Conservation (phyloP, 2,888 invertebrate species). For the Schrankia costaestrigalis region DNA sequence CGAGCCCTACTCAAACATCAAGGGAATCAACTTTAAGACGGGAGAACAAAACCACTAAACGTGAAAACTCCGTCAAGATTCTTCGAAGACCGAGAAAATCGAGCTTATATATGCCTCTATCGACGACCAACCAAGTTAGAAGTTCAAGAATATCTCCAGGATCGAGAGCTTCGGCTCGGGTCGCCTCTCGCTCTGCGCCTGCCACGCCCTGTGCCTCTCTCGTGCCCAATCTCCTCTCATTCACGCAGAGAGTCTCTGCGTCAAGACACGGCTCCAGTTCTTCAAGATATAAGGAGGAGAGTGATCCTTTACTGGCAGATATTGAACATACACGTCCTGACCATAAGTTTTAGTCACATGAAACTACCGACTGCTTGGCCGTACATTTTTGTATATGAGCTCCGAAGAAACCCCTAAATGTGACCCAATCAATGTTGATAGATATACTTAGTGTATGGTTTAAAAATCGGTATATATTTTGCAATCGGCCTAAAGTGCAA, state of each 20-base stretch:
- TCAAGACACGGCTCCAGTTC: conserved; percentile 73
- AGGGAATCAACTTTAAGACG: conserved; percentile 85
- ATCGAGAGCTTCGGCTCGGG: conserved; percentile 83
- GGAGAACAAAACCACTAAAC: conserved; percentile 7
- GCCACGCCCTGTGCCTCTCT: conserved; percentile 88
- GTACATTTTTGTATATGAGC: conserved; percentile 9
- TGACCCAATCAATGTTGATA: conserved; percentile 22
- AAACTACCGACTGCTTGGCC: conserved; percentile 9
- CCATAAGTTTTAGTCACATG: conserved; percentile 59
- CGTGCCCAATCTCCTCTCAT: conserved; percentile 83
- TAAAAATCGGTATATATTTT: conserved; percentile 19
- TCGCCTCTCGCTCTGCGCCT: conserved; percentile 82
- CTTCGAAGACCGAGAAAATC: conserved; percentile 77
- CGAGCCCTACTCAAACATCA: conserved; percentile 89
- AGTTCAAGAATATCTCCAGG: conserved; percentile 62
- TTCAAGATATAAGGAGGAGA: conserved; percentile 78
- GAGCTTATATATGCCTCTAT: conserved; percentile 85
- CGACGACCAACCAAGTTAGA: conserved; percentile 56
- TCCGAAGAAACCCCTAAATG: conserved; percentile 10
- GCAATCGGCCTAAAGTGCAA: conserved; percentile 39
- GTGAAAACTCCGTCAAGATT: conserved; percentile 31
- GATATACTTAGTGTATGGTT: conserved; percentile 16
- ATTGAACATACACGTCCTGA: conserved; percentile 52
- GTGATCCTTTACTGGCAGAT: conserved; percentile 82
- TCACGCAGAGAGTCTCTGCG: conserved; percentile 76